Evolutionary conservation across 2,113 vertebrate species (phyloP).

Genomic region (Notechis scutatus): DNA sequence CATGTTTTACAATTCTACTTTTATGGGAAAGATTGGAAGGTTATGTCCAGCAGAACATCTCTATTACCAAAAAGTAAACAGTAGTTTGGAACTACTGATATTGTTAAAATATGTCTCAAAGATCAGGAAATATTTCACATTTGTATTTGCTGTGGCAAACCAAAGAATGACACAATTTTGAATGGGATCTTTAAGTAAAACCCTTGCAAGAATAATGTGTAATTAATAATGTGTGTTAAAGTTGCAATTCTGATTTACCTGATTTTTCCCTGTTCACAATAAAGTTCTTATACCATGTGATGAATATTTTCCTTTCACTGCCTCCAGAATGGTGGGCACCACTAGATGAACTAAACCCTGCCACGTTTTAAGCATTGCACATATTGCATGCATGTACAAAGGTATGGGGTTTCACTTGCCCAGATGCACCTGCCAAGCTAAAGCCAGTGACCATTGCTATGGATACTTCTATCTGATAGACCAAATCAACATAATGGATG

Average conservation of each 20-base stretch:
- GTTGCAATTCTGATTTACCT: neutral
- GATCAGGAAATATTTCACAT: neutral
- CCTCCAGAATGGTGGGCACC: neutral
- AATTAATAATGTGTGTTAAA: neutral
- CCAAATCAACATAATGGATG: neutral
- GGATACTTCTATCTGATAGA: neutral
- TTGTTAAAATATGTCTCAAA: neutral
- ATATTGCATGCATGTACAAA: neutral
- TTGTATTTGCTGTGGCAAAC: neutral
- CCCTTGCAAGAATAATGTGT: neutral
- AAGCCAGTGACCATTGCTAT: neutral
- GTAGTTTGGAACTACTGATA: neutral
- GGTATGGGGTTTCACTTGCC: neutral
- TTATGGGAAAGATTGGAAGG: neutral
- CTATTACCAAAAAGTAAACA: neutral
- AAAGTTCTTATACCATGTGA: neutral
- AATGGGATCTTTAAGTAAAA: neutral
- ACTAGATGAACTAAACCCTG: neutral
- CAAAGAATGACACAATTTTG: neutral
- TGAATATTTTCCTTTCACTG: neutral
- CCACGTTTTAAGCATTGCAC: neutral
- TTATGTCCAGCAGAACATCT: neutral
- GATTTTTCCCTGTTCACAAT: neutral
- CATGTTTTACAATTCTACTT: neutral
- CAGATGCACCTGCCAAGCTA: neutral